These are phyloP conservation scores for Campoletis sonorensis DNA, from an alignment of 1,140 invertebrate species.

Conservation along the genomic window DNA sequence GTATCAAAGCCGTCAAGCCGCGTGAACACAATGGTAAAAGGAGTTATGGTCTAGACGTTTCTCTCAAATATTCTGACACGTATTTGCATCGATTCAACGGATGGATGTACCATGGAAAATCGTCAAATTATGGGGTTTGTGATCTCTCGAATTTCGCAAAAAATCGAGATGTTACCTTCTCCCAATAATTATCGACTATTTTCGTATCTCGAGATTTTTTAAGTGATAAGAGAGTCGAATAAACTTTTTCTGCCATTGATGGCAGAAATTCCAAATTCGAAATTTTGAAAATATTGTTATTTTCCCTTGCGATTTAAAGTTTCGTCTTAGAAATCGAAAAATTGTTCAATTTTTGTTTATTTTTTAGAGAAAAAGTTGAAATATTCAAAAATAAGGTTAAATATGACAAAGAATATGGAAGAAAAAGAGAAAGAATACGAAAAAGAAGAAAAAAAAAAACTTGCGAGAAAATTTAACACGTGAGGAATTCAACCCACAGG, in stretches of 20 bases:
- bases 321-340: too few relatives aligned
- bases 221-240: neutral
- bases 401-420: neutral
- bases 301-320: too few relatives aligned
- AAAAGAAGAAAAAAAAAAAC: neutral
- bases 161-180: constrained; percentile 27
- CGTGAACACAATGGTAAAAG: constrained; percentile 42
- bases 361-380: neutral
- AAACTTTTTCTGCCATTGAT: too few relatives aligned
- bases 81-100: neutral
- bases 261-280: neutral
- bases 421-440: neutral
- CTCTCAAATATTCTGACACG: neutral
- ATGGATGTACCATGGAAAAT: constrained; percentile 23
- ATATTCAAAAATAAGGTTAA: neutral
- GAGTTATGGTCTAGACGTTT: constrained; percentile 40
- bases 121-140: constrained; percentile 33
- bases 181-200: constrained; percentile 32
- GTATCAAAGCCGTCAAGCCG: constrained; percentile 38
- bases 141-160: constrained; percentile 31
- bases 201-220: constrained; percentile 4
- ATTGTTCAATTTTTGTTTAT: neutral
- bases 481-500: constrained; percentile 51
- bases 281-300: too few relatives aligned
- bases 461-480: constrained; percentile 42